A percentile compares a stretch with the other conserved stretches of the same genome.
Evolutionary conservation across 2,113 vertebrate species (phyloP).

Genomic region (Alectura lathami): DNA sequence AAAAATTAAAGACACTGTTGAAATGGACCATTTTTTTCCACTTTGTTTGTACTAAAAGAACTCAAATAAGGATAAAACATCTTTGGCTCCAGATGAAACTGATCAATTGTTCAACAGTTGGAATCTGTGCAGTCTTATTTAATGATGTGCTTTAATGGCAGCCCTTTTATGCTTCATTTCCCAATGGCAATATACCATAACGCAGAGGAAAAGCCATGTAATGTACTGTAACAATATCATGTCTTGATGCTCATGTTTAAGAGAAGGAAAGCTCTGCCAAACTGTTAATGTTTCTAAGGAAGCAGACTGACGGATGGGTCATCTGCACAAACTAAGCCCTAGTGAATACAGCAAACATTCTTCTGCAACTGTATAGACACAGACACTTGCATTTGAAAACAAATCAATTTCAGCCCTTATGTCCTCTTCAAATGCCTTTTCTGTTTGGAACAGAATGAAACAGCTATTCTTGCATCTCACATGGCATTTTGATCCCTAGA

Average conservation of each 20-base stretch:
- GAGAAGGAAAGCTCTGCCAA: not conserved
- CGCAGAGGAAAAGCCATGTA: slow-evolving; percentile 36
- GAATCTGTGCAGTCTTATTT: slow-evolving; percentile 38
- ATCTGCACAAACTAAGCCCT: not conserved
- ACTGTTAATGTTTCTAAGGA: not conserved
- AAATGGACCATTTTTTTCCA: not conserved
- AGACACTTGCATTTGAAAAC: not conserved
- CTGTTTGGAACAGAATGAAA: not conserved
- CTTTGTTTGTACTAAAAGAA: not conserved
- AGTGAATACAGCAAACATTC: not conserved
- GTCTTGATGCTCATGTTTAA: not conserved
- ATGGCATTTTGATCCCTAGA: not conserved
- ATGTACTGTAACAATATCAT: slow-evolving; percentile 2
- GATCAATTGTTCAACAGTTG: slow-evolving; percentile 37
- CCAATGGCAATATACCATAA: not conserved
- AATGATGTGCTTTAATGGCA: slow-evolving; percentile 34
- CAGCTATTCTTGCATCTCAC: not conserved
- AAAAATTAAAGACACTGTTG: slow-evolving; percentile 21
- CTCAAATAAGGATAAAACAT: not conserved
- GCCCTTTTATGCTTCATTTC: slow-evolving; percentile 43
- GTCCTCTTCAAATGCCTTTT: not conserved
- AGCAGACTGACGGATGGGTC: not conserved
- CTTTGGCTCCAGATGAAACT: slow-evolving; percentile 11
- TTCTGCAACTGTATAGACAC: not conserved
- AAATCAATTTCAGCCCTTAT: not conserved